Base-by-base conservation (phyloP, 2,888 invertebrate species). In the Muschampia plurimacula region DNA sequence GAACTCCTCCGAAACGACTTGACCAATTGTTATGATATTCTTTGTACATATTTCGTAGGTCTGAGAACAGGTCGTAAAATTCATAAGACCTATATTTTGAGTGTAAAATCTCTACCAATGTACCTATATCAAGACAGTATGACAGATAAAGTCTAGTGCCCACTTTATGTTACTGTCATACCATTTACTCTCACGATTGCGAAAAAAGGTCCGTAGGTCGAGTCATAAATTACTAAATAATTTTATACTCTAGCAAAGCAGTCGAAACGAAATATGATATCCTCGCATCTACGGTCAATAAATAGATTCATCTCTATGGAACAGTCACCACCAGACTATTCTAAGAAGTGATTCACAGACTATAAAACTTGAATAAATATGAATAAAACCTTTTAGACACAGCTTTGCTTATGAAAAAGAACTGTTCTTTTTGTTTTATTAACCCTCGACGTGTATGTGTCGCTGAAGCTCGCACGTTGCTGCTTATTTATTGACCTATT, bases 401-500 rank as follows among this genome's bases (percentile, higher is more conserved):
- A 76, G 77, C 82, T 85, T 86, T 87, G 89, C 88, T 87, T 88
- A 87, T 88, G 89, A 89, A 85, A 86, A 81, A 86, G 80, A 84
- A 81, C 88, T 86, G 87, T 85, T 83, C 87, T 91, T 89, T 93
- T 91, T 86, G 92, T 92, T 89, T 90, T 91, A 90, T 91, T 90
- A 90, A 88, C 86, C 86, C 85, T 86, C 86, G 87, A 86, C 88
- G 83, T 91, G 90, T 91, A 89, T 87, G 82, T 90, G 92, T 93
- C 91, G 89, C 89, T 90, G 91, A 91, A 90, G 93, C 92, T 93
- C 92, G 91, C 93, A 91, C 93, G 93, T 92, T 91, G 90, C 86
- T 87, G 83, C 84, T 93, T 93, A 94, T 94, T 94, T 94, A 94
- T 94, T 94, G 93, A 90, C 93, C 93, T 94, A 94, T 94, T 94